Conservation (phyloP, 2,888 invertebrate species). For the Exephanes ischioxanthus region DNA sequence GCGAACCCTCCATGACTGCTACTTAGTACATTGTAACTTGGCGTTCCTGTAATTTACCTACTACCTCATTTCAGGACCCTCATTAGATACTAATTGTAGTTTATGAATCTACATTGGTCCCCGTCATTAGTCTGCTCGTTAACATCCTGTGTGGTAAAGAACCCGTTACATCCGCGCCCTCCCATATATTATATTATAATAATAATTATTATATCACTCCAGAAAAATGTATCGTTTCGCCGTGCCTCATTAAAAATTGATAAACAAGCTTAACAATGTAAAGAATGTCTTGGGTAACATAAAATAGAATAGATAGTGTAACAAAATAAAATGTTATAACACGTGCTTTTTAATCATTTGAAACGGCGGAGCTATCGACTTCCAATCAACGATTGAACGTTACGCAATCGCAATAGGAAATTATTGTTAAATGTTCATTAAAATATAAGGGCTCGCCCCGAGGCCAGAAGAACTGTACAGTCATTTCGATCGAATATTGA, state of each 20-base stretch:
- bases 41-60: slow-evolving; percentile 15
- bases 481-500: background rate
- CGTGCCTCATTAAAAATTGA: slow-evolving; percentile 21
- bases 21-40: background rate
- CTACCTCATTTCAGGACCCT: slow-evolving; percentile 12
- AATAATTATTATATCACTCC: background rate
- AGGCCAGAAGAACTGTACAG: background rate
- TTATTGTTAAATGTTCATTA: background rate
- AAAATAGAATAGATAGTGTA: too few species aligned
- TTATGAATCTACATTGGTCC: slow-evolving; percentile 16
- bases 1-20: background rate
- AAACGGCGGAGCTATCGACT: background rate
- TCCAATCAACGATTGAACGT: background rate
- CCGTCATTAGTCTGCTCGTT: slow-evolving; percentile 27
- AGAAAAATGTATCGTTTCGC: background rate
- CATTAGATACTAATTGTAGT: slow-evolving; percentile 34
- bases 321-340: background rate
- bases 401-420: background rate
- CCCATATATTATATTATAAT: background rate
- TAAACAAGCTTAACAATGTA: background rate
- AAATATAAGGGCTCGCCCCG: background rate
- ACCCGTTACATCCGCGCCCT: background rate
- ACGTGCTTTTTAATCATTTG: background rate
- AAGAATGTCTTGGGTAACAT: background rate
- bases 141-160: slow-evolving; percentile 23